Evolutionary conservation across 2,113 vertebrate genomes (phyloP), one percentile per base, ranked within the genome.

Genomic region (Melanerpes aurifrons): DNA sequence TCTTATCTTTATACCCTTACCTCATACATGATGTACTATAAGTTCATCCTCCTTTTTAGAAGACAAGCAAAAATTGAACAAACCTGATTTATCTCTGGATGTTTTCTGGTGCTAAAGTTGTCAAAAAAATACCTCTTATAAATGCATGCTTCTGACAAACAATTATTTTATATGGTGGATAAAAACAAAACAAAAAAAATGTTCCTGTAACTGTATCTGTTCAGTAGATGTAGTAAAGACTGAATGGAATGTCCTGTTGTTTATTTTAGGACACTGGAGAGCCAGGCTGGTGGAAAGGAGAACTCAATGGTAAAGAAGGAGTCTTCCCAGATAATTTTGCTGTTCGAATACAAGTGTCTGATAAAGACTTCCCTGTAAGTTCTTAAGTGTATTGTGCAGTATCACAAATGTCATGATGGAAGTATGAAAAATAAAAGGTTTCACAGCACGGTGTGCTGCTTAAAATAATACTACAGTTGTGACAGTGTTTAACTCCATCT

Each of bases 321-420:
- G 98, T 99, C 67, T 99, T 99, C 93, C 99, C 99, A 61, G 98
- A 99, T 92, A 99, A 99, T 93, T 99, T 99, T 95, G 98, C 98
- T 64, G 9, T 95, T 96, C 93, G 98, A 89, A 96, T 99, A 93
- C 95, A 96, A 76, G 99, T 99, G 32, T 85, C 96, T 66, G 99
- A 99, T 92, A 99, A 98, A 97, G 99, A 99, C 95, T 97, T 97
- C 53, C 97, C 98, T 83, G 99, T 99, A 97, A 98, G 98, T 96
- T 89, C 77, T 82, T 81, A 13, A 6, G 2, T 76, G 14, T 66
- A 19, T 66, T 12, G 2, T 37, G 85, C 17, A 86, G 7, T 61
- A 53, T 59, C 45, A 45, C 13, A 45, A 54, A 66, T 3, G 1
- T 50, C 15, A n/a, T 64, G 25, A 53, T 45, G 26, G 54, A 76